A percentile compares a stretch with the other conserved stretches of the same genome.
Conservation (phyloP, 2,113 vertebrate genomes). For the Pterocles gutturalis region DNA sequence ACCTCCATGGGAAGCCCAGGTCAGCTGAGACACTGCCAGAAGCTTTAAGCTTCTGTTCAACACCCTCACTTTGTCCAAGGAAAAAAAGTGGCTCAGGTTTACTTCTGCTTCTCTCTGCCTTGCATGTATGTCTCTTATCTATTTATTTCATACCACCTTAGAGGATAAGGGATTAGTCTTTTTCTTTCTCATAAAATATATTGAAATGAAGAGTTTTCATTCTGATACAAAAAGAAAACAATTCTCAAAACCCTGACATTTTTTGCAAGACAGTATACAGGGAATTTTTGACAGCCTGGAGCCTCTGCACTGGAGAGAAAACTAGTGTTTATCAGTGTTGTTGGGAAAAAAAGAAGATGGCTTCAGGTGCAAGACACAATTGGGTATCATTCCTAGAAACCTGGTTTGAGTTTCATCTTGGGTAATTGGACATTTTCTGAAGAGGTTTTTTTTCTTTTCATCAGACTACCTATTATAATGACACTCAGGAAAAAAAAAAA, state of each 20-base stretch:
- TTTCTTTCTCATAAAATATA: neutral
- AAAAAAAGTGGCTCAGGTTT: neutral
- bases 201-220: neutral
- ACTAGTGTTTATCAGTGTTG: neutral
- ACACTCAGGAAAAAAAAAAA: neutral
- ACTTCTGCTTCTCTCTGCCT: neutral
- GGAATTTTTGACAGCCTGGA: neutral
- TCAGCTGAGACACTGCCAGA: neutral
- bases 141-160: neutral
- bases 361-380: slow-evolving; percentile 35
- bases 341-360: neutral
- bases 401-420: slow-evolving; percentile 1
- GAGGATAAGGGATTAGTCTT: neutral
- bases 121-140: neutral
- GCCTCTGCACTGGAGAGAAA: neutral
- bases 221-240: neutral
- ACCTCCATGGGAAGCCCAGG: neutral
- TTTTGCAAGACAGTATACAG: neutral
- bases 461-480: slow-evolving; percentile 18
- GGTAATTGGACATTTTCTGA: slow-evolving; percentile 22
- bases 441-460: slow-evolving; percentile 14
- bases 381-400: slow-evolving; percentile 1
- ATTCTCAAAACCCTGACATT: neutral
- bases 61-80: neutral
- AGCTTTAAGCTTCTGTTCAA: neutral